Conservation (phyloP, 2,888 invertebrate species). For the Sycophila texana region DNA sequence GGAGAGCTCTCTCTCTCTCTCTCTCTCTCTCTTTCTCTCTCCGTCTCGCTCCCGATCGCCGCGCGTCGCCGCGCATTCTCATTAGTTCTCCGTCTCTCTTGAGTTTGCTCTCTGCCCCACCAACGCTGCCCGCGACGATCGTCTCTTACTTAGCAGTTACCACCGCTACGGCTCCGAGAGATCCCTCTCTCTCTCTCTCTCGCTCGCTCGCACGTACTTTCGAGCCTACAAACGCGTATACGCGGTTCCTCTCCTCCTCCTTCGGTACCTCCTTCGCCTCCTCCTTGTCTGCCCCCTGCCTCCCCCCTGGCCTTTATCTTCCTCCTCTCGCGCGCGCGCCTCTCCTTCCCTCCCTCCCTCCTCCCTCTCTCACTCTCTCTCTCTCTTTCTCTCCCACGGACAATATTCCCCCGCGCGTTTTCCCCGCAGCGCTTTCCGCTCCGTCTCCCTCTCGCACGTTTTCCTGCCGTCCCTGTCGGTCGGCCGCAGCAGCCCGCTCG, state of each 20-base stretch:
- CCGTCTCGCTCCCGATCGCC: conserved; percentile 15
- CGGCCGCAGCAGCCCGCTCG: background rate
- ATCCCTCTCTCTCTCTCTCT: conserved; percentile 41
- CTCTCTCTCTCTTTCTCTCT: conserved; percentile 28
- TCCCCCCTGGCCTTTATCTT: conserved; percentile 9
- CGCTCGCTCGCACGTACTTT: conserved; percentile 28
- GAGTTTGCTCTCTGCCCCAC: conserved; percentile 22
- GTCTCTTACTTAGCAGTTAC: conserved; percentile 51
- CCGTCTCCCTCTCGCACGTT: background rate
- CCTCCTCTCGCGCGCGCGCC: conserved; percentile 23
- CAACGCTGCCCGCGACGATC: conserved; percentile 13
- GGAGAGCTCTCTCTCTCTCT: conserved; percentile 19
- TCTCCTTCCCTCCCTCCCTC: conserved; percentile 48
- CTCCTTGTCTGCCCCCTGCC: conserved; percentile 43
- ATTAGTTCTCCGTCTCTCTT: conserved; percentile 39
- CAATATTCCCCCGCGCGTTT: background rate
- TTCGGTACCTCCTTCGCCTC: conserved; percentile 49
- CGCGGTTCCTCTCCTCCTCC: conserved; percentile 36
- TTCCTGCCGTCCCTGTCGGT: conserved; percentile 6
- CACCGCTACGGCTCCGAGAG: conserved; percentile 20
- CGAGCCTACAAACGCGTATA: conserved; percentile 33
- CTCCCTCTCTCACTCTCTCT: conserved; percentile 51
- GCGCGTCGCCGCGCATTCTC: conserved; percentile 25
- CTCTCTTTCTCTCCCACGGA: conserved; percentile 53
- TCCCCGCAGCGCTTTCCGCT: background rate